Conservation (phyloP, 2,888 invertebrate genomes). For the Plebejus anna region DNA sequence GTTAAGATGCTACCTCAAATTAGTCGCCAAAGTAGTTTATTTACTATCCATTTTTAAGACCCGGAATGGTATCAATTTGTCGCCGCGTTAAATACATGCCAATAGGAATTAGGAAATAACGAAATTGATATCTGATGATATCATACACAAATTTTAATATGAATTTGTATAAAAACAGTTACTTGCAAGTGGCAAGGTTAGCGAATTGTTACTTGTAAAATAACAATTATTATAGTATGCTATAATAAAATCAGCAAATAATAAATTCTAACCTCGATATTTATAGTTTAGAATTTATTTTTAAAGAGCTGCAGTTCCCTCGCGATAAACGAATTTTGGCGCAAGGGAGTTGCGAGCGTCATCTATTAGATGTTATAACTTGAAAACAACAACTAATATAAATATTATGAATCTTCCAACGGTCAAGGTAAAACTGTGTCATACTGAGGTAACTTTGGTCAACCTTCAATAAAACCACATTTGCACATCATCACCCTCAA, state of each 20-base stretch:
- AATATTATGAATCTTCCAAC: neutral
- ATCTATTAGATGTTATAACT: neutral
- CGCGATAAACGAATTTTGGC: neutral
- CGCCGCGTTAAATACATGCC: too few species aligned
- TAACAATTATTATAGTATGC: neutral
- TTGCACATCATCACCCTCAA: neutral
- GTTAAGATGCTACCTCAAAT: too few species aligned
- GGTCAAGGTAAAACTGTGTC: neutral
- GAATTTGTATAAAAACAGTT: neutral
- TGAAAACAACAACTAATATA: neutral
- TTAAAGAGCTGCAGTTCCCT: neutral
- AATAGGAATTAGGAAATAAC: neutral
- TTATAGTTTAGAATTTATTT: too few species aligned
- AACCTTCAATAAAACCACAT: neutral
- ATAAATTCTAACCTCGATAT: too few species aligned
- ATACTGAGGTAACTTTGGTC: slow-evolving; percentile 3
- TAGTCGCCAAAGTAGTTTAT: too few species aligned
- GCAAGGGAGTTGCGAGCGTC: too few species aligned
- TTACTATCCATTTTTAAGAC: too few species aligned
- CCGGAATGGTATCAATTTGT: too few species aligned
- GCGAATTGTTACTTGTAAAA: neutral
- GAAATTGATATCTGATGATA: slow-evolving; percentile 1
- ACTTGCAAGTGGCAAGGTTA: neutral
- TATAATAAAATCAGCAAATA: too few species aligned
- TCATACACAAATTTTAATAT: neutral